Evolutionary conservation across 2,888 invertebrate genomes (phyloP).

Genomic region (Tetragonisca angustula): DNA sequence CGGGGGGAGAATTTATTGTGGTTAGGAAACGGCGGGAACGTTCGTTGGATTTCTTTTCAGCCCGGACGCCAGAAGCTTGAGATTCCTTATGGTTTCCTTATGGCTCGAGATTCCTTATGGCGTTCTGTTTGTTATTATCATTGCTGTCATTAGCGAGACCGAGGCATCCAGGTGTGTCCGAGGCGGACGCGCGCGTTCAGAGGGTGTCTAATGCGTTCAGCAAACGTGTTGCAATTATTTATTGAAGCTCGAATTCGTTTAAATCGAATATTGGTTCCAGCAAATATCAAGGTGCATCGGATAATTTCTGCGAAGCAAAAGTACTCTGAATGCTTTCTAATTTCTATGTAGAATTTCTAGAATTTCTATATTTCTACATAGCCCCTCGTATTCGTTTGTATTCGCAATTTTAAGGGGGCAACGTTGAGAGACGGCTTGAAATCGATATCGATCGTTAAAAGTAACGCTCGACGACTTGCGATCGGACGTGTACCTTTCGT

Average conservation of each 20-base stretch:
- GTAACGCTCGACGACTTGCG: slow-evolving; percentile 33
- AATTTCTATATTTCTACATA: no score
- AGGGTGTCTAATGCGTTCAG: neutral
- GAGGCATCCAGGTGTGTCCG: neutral
- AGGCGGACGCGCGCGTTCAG: no score
- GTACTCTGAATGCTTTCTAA: no score
- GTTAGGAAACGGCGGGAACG: neutral
- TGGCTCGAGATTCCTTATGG: neutral
- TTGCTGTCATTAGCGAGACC: neutral
- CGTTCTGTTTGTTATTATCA: neutral
- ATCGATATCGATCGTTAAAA: slow-evolving; percentile 40
- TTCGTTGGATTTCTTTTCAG: neutral
- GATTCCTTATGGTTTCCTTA: neutral
- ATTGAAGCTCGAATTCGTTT: no score
- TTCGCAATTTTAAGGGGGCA: neutral
- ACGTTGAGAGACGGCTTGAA: slow-evolving; percentile 4
- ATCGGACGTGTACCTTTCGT: slow-evolving; percentile 46
- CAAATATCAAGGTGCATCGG: no score
- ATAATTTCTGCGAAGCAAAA: no score
- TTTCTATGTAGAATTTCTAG: no score
- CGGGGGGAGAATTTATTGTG: neutral
- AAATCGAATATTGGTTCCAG: no score
- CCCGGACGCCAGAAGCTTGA: neutral
- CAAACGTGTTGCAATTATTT: neutral
- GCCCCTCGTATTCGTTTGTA: no score